These are phyloP conservation scores for Archivesica marissinica DNA, from an alignment of 1,140 invertebrate genomes.

Conservation along the genomic window DNA sequence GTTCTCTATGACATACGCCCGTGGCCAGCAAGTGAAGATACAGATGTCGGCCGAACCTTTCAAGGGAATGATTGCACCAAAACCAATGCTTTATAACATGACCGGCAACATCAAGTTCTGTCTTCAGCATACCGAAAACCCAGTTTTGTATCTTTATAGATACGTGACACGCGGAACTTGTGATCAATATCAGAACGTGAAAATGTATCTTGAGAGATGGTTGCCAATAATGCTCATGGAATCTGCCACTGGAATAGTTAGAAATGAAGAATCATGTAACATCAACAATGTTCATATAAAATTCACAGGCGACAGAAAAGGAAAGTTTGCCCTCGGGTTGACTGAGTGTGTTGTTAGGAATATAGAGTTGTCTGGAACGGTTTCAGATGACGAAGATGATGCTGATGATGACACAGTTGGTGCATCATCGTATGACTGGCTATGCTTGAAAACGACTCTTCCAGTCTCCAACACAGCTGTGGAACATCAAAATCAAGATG, in stretches of 20 bases:
- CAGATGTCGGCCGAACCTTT: conserved; percentile 59
- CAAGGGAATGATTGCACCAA: conserved; percentile 63
- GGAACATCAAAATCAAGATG: background rate
- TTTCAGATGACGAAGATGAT: conserved; percentile 15
- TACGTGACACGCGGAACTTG: conserved; percentile 28
- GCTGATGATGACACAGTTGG: background rate
- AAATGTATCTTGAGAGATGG: conserved; percentile 63
- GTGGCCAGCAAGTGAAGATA: conserved; percentile 62
- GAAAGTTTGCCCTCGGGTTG: conserved; percentile 36
- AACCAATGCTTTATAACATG: conserved; percentile 60
- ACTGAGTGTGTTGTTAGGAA: conserved; percentile 53
- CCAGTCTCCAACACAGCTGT: background rate
- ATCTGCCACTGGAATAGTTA: conserved; percentile 59
- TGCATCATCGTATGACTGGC: conserved; percentile 29
- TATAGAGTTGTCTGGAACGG: conserved; percentile 59
- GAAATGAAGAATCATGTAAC: conserved; percentile 39
- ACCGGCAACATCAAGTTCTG: conserved; percentile 70
- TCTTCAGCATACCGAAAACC: conserved; percentile 65
- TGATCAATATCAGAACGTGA: conserved; percentile 38
- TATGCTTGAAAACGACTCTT: conserved; percentile 38
- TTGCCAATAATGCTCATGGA: conserved; percentile 70
- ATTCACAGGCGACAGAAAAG: conserved; percentile 35
- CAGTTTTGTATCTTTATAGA: conserved; percentile 54
- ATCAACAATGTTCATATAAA: conserved; percentile 54
- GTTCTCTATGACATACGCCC: conserved; percentile 62